Evolutionary conservation across 2,113 vertebrate genomes (phyloP), one percentile per base, ranked within the genome.

Genomic region (Phyllostomus discolor): DNA sequence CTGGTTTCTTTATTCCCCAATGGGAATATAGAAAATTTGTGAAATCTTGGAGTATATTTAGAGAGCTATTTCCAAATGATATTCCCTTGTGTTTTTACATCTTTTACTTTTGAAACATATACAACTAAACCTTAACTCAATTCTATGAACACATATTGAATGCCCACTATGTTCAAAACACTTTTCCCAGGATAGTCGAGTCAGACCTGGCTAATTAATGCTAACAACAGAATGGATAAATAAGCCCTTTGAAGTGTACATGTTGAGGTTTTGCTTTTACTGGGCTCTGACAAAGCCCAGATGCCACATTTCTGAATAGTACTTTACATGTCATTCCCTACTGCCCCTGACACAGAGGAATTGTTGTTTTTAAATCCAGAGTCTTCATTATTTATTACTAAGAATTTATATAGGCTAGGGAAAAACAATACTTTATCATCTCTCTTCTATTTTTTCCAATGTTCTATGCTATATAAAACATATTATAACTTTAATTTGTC

Each of bases 371-470:
- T 91, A 92, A 67, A 92, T 69, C n/a, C 33, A 64, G 57, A 89
- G 72, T 43, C 78, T 50, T 70, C 88, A 67, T 59, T 90, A 91
- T 83, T 95, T 88, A 80, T 62, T 72, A 85, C 50, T 70, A 95
- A 96, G 38, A 95, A 59, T 87, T 93, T 69, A 95, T 87, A 80
- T 72, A 66, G n/a, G 50, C 75, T 66, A 5, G 5, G 41, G 16
- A 78, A 41, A 75, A 92, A 70, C 72, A 94, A 28, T 46, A 57
- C 59, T 84, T 95, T 80, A 72, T 79, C 62, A 33, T 69, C 26
- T 70, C 92, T 67, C 38, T 75, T 92, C 48, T 67, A 43, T 93
- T 81, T 79, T 94, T 41, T 41, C 76, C 31, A 73, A 7, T 35
- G 26, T 46, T 83, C 83, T 50, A 75, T 22, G 38, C 59, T 73